phyloP scores from a whole-genome alignment of 2,113 vertebrate species.

The Taxidea taxus region DNA sequence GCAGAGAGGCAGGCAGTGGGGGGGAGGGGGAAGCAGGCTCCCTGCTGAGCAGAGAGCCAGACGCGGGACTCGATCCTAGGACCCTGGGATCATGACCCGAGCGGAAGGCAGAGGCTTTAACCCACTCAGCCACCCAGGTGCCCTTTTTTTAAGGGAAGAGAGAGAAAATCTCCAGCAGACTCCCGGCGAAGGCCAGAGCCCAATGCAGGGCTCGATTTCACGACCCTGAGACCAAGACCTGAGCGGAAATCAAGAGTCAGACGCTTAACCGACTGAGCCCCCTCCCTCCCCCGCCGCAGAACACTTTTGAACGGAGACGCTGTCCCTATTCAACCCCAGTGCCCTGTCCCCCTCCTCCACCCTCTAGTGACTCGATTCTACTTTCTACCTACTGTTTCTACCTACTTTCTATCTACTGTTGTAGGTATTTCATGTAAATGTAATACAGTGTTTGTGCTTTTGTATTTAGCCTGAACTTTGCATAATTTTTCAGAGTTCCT shows the following conservation, averaged over 20 bases:
- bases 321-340: no score
- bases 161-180: neutral
- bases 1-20: no score
- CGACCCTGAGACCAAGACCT: neutral
- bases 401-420: no score
- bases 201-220: neutral
- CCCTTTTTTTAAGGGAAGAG: neutral
- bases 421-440: neutral
- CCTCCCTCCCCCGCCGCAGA: neutral
- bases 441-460: neutral
- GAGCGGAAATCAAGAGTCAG: neutral
- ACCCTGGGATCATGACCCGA: no score
- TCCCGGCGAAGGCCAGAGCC: neutral
- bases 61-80: no score
- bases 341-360: neutral
- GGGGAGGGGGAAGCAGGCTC: no score
- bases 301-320: neutral
- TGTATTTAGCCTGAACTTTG: neutral
- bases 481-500: fast-evolving
- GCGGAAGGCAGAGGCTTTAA: no score
- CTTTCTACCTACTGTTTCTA: no score
- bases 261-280: neutral
- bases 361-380: neutral
- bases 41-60: no score
- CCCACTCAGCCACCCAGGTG: no score